phyloP scores from a whole-genome alignment of 2,113 vertebrate species.

The Nothocercus julius region DNA sequence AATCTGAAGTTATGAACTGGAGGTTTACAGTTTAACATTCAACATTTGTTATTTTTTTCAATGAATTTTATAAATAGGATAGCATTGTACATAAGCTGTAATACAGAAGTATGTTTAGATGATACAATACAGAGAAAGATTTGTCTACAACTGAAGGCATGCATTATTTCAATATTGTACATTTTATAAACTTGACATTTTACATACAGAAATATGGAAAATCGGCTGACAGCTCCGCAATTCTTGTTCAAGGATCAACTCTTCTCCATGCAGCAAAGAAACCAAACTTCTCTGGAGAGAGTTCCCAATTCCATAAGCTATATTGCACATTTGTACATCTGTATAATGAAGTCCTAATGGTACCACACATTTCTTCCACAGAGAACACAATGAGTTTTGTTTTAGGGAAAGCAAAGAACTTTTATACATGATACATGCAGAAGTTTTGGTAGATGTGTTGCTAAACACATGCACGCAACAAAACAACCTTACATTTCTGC shows the following conservation, averaged over 20 bases:
- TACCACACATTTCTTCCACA: slow-evolving; percentile 81
- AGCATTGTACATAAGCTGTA: slow-evolving; percentile 90
- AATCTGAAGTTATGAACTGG: slow-evolving; percentile 76
- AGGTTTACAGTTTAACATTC: slow-evolving; percentile 83
- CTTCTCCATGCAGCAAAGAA: slow-evolving; percentile 82
- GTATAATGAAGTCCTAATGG: slow-evolving; percentile 75
- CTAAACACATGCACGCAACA: slow-evolving; percentile 94
- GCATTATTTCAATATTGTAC: slow-evolving; percentile 85
- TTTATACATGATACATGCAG: slow-evolving; percentile 88
- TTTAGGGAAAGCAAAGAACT: slow-evolving; percentile 71
- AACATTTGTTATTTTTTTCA: slow-evolving; percentile 79
- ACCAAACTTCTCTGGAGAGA: slow-evolving; percentile 73
- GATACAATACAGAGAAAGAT: slow-evolving; percentile 81
- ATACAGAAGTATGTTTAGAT: slow-evolving; percentile 79
- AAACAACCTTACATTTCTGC: slow-evolving; percentile 92
- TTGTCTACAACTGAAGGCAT: slow-evolving; percentile 89
- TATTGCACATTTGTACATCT: slow-evolving; percentile 79
- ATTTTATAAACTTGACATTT: slow-evolving; percentile 80
- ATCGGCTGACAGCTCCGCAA: slow-evolving; percentile 73
- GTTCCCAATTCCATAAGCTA: slow-evolving; percentile 63
- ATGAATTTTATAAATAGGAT: slow-evolving; percentile 80
- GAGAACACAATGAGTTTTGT: slow-evolving; percentile 75
- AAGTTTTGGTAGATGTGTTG: slow-evolving; percentile 88
- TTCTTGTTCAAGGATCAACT: slow-evolving; percentile 74
- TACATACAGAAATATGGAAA: slow-evolving; percentile 80